A percentile compares a stretch with the other conserved stretches of the same genome.
Evolutionary conservation across 2,888 invertebrate genomes (phyloP).

Genomic region (Oligia fasciuncula): DNA sequence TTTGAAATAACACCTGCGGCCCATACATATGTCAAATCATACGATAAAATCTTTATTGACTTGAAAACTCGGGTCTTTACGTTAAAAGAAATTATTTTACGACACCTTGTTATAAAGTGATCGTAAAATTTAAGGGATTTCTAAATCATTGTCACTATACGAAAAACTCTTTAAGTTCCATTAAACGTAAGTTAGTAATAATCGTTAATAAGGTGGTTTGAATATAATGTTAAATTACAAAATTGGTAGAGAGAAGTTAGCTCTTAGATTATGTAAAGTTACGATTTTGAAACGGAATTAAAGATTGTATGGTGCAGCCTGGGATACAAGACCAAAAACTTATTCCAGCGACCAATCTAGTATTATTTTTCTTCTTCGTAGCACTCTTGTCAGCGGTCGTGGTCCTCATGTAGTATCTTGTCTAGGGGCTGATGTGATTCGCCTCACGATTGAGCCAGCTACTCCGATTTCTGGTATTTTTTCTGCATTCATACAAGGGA

Average conservation of each 20-base stretch:
- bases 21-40: slow-evolving; percentile 63
- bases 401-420: too few species aligned
- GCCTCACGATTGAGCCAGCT: too few species aligned
- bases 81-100: slow-evolving; percentile 37
- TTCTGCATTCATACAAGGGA: too few species aligned
- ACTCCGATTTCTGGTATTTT: too few species aligned
- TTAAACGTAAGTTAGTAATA: slow-evolving; percentile 65
- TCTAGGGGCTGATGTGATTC: too few species aligned
- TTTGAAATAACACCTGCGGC: slow-evolving; percentile 64
- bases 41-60: slow-evolving; percentile 63
- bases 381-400: too few species aligned
- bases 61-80: slow-evolving; percentile 39
- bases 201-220: slow-evolving; percentile 62
- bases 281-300: not conserved
- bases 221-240: slow-evolving; percentile 32
- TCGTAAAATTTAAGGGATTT: slow-evolving; percentile 38
- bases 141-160: slow-evolving; percentile 67
- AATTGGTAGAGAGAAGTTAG: slow-evolving; percentile 25
- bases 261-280: slow-evolving; percentile 1
- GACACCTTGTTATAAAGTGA: slow-evolving; percentile 30
- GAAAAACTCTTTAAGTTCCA: slow-evolving; percentile 52
- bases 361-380: not conserved
- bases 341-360: not conserved
- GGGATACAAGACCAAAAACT: not conserved
- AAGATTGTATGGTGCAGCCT: not conserved